Conservation (phyloP, 2,888 invertebrate species). For the Troilus luridus region DNA sequence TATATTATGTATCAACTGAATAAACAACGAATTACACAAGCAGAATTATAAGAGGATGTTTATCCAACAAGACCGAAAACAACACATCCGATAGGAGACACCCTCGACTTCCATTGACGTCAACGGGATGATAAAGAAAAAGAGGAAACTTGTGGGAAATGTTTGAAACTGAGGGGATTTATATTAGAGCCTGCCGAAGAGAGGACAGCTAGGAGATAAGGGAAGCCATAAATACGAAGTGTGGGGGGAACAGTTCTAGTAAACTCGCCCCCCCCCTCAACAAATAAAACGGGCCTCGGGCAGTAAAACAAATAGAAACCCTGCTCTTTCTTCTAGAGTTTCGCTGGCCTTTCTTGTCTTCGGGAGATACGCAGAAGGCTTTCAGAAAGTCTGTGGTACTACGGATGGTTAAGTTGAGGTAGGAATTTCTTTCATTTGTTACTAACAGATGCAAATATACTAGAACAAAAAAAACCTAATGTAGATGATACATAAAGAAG, state of each 20-base stretch:
- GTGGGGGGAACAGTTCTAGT: not conserved
- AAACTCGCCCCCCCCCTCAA: not conserved
- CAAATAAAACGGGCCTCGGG: slow-evolving; percentile 36
- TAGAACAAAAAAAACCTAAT: too few species aligned
- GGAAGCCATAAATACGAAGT: slow-evolving; percentile 30
- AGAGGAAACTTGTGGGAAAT: slow-evolving; percentile 23
- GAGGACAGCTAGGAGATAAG: slow-evolving; percentile 47
- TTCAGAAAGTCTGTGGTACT: not conserved
- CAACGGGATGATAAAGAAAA: slow-evolving; percentile 12
- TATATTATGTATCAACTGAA: too few species aligned
- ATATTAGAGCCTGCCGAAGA: slow-evolving; percentile 32
- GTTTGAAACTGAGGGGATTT: slow-evolving; percentile 18
- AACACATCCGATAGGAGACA: slow-evolving; percentile 9
- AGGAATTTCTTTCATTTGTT: too few species aligned
- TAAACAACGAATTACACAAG: not conserved
- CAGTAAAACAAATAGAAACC: slow-evolving; percentile 25
- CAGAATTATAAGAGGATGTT: not conserved
- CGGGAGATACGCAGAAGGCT: not conserved
- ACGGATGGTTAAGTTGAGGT: not conserved
- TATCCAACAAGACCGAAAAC: not conserved
- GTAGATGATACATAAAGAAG: too few species aligned
- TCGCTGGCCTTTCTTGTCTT: not conserved
- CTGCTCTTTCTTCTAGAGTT: not conserved
- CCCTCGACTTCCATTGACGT: not conserved
- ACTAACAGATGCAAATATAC: too few species aligned